phyloP scores from a whole-genome alignment of 2,797 vertebrate species.

The Mormyrus proboscirostris region DNA sequence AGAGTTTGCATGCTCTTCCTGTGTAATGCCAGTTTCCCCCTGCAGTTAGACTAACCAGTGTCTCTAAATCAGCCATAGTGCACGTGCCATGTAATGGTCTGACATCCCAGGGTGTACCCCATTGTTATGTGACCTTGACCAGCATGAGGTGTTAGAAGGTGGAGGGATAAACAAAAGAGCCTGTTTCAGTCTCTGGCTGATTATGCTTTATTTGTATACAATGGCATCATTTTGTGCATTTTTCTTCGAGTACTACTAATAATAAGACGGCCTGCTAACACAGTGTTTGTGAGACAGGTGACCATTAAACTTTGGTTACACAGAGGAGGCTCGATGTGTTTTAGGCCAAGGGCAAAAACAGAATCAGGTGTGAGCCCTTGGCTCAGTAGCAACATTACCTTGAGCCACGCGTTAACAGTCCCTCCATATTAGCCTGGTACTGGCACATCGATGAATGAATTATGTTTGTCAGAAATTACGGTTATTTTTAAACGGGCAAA shows the following conservation, averaged over 20 bases:
- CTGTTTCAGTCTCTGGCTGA: not conserved
- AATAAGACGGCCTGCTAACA: not conserved
- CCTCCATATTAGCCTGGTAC: not conserved
- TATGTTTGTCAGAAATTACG: not conserved
- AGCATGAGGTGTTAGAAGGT: not conserved
- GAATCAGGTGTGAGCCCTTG: slow-evolving; percentile 19
- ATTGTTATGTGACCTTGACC: not conserved
- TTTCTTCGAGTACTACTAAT: not conserved
- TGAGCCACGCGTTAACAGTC: not conserved
- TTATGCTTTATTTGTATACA: not conserved
- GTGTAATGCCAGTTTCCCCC: not conserved
- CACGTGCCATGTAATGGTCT: not conserved
- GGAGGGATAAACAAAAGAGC: not conserved
- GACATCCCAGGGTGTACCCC: not conserved
- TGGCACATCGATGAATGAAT: not conserved
- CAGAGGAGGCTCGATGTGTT: slow-evolving; percentile 17
- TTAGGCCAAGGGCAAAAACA: slow-evolving; percentile 33
- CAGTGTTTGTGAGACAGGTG: not conserved
- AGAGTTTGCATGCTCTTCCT: not conserved
- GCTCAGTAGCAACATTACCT: not conserved
- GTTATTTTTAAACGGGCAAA: not conserved
- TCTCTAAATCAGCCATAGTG: not conserved
- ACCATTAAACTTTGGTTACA: slow-evolving; percentile 39
- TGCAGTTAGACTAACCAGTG: not conserved
- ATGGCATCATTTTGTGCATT: not conserved